Evolutionary conservation across 2,797 vertebrate species (phyloP).

Genomic region (Alca torda): DNA sequence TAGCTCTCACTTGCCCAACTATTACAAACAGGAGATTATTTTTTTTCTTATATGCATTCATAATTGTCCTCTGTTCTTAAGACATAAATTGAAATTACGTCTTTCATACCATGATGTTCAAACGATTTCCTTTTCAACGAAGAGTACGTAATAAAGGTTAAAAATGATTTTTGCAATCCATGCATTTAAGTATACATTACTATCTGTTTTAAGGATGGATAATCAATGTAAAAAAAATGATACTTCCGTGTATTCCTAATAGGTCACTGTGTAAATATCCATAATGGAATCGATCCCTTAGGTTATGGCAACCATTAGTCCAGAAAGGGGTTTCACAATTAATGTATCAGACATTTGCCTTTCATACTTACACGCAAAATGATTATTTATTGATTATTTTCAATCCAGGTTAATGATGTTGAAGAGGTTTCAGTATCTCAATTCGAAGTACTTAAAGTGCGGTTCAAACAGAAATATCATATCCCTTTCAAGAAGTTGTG

Average conservation of each 20-base stretch:
- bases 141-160: conserved; percentile 72
- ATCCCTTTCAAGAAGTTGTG: not conserved
- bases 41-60: not conserved
- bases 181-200: conserved; percentile 67
- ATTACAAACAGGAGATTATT: not conserved
- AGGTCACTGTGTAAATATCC: conserved; percentile 74
- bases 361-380: conserved; percentile 58
- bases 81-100: conserved; percentile 64
- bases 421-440: conserved; percentile 47
- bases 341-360: conserved; percentile 62
- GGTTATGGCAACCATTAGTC: conserved; percentile 65
- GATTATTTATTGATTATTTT: conserved; percentile 71
- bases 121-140: conserved; percentile 74
- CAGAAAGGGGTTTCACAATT: conserved; percentile 62
- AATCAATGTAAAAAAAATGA: conserved; percentile 73
- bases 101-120: conserved; percentile 52
- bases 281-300: conserved; percentile 72
- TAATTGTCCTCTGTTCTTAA: conserved; percentile 27
- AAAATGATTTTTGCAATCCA: conserved; percentile 71
- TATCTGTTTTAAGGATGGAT: conserved; percentile 69
- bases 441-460: conserved; percentile 2
- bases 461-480: not conserved
- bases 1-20: not conserved
- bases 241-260: conserved; percentile 67
- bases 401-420: conserved; percentile 50